Base-by-base conservation (phyloP, 2,797 vertebrate species). In the Synaphobranchus kaupii region DNA sequence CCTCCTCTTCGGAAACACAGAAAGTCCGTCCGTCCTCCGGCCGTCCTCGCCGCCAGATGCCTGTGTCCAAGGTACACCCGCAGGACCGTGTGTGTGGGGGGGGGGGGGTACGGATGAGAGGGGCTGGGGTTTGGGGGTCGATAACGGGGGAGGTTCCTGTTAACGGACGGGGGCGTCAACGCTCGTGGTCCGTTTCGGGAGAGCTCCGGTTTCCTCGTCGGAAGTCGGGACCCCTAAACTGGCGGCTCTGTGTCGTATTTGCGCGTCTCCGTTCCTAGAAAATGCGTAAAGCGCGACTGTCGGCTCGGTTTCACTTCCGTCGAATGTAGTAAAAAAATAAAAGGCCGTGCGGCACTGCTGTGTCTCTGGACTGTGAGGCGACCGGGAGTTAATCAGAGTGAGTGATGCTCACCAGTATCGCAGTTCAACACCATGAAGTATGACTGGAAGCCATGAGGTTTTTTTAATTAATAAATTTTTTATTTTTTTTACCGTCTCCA, bases 41-140 rank as follows among this genome's bases (percentile, higher is more conserved):
- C n/a, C 9, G n/a, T n/a, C 48, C 44, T 28, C 20, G 1, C 80
- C 15, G 80, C 80, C 82, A 54, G 82, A 58, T 83, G 50, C 28
- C 82, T 54, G 82, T 81, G 20, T 81, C 78, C 47, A 81, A 81
- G 78, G 78, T 81, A 50, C 78, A 48, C 78, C 78, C 47, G 15
- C 20, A 25, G 47, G 78, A 81, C 1, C 5, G 44, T 17, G 44
- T 25, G n/a, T n/a, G n/a, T n/a, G n/a, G n/a, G n/a, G n/a, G n/a
- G n/a, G n/a, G n/a, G 47, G 34, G 47, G 73, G 34, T 39, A 47
- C 20, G 34, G 34, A 44, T 78, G 34, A 6, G 28, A 31, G 68
- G 28, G 28, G 63, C 0, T 22, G 13, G 15, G 28, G n/a, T 7
- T 31, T 15, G 3, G 68, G 13, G 68, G 68, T 8, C 12, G 3